Percentiles rank a stretch among this genome's conserved stretches.
phyloP scores from a whole-genome alignment of 2,797 vertebrate species.

The Acanthornis magna region DNA sequence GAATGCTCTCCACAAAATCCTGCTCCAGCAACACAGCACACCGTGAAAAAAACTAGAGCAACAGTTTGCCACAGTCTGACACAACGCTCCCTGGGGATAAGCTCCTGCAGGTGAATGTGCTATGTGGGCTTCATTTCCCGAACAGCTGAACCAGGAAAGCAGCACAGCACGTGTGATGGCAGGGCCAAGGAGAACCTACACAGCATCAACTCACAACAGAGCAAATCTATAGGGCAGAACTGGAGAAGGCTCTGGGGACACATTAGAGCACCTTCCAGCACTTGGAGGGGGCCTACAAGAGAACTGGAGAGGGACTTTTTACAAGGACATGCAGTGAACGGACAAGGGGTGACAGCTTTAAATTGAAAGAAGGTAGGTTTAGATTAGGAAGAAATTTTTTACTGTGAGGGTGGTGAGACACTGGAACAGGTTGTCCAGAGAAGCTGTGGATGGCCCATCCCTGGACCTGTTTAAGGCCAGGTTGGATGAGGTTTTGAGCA shows the following conservation, averaged over 20 bases:
- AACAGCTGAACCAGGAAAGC: background rate
- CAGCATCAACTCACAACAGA: background rate
- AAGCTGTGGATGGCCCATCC: background rate
- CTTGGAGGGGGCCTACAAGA: background rate
- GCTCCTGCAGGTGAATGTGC: background rate
- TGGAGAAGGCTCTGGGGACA: background rate
- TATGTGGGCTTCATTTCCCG: background rate
- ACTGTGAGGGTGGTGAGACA: background rate
- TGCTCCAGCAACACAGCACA: background rate
- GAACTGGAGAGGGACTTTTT: background rate
- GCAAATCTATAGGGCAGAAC: background rate
- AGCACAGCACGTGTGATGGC: background rate
- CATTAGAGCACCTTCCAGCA: background rate
- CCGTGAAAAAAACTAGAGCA: background rate
- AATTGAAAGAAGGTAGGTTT: background rate
- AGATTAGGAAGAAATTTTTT: background rate
- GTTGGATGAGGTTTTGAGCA: background rate
- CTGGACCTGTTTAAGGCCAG: background rate
- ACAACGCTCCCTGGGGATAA: background rate
- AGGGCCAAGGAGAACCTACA: background rate
- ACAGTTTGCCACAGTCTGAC: background rate
- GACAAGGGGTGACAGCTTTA: background rate
- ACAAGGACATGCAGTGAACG: background rate
- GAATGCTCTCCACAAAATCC: background rate
- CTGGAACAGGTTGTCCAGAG: background rate